Base-by-base conservation (phyloP, 2,797 vertebrate species). In the Sitta carolinensis region DNA sequence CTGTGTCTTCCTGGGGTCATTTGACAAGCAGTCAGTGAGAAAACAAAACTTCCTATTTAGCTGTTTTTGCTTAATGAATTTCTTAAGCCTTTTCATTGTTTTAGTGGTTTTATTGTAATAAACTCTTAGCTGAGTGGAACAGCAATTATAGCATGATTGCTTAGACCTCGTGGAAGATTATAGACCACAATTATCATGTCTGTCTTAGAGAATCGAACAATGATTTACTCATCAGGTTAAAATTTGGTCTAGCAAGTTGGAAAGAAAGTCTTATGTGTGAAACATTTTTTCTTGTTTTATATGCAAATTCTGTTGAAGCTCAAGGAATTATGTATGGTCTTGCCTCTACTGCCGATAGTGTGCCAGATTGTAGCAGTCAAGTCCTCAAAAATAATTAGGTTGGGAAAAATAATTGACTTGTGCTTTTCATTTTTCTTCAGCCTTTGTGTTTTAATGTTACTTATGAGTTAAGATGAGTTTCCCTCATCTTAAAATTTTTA, bases 131-230 rank as follows among this genome's bases (percentile, higher is more conserved):
- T 83, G 67, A 90, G 81, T 86, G 40, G 34, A 94, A 67, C 81
- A 85, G 72, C 79, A 93, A 81, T 94, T 94, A 62, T 30, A 82
- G 8, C 40, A 19, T 83, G 86, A 91, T 94, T 95, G 55, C 52
- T 40, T 62, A 85, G 84, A 80, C 66, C 70, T 86, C 0, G 2
- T 74, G 72, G 42, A 84, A 89, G 43, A 77, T 87, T 75, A 79
- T 25, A 85, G 79, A 77, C 59, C 63, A 47, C 38, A 84, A 52
- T 80, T 92, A 89, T 58, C 12, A 18, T 38, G 62, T 77, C 81
- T 84, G 2, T 81, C 73, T 91, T 88, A n/a, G 32, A 43, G 48
- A 89, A 76, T 0, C 74, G 70, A 85, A 64, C 48, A 68, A n/a
- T 48, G 55, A 25, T 75, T 80, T 89, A 82, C 19, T 77, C 16